Evolutionary conservation across 30 jellyfish, hydroid and myxozoan species (phyloP), one percentile per base, ranked within the genome.

Genomic region (Chironex yamaguchii): DNA sequence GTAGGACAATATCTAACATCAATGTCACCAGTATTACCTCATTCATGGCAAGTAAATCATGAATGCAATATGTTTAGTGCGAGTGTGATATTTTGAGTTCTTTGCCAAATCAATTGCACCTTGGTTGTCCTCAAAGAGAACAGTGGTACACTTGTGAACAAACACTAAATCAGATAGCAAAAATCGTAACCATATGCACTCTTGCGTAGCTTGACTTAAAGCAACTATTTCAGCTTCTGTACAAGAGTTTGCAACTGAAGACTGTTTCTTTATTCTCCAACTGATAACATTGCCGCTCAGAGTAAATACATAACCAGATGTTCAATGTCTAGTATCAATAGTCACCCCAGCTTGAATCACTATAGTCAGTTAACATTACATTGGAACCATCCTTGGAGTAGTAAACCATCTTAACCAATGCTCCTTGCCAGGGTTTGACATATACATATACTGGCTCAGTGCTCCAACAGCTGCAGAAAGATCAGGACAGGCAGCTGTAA

Each of bases 201-300:
- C n/a, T n/a, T n/a, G n/a, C n/a, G n/a, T n/a, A n/a, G n/a, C n/a
- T n/a, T n/a, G n/a, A 28, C 73, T 76, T 50, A 76, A 52, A 50
- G 88, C 88, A 49, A 76, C 79, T 6, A 31, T 4, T 53, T 76
- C 88, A 0, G 88, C 81, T 24, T 76, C 88, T 1, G 88, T 76
- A 2, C 79, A 49, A 76, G 88, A 52, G 33, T 49, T 49, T 76
- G 88, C 88, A 13, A 76, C 88, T 0, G 62, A 13, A 28, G 79
- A 28, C 36, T 50, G 88, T 79, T 76, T 76, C 79, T 26, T 50
- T 42, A 54, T 76, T 22, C 80, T 42, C 87, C 87, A 74, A 49
- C 34, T 74, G 30, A 74, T 74, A 17, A 49, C 17, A 25, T 21
- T 49, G 64, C 49, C 87, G 3, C 84, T 76, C 11, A 34, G 78